Percentiles rank a stretch among this genome's conserved stretches.
These are phyloP conservation scores for Coecobrya sp. DNA, from an alignment of 2,888 invertebrate genomes.

Conservation along the genomic window DNA sequence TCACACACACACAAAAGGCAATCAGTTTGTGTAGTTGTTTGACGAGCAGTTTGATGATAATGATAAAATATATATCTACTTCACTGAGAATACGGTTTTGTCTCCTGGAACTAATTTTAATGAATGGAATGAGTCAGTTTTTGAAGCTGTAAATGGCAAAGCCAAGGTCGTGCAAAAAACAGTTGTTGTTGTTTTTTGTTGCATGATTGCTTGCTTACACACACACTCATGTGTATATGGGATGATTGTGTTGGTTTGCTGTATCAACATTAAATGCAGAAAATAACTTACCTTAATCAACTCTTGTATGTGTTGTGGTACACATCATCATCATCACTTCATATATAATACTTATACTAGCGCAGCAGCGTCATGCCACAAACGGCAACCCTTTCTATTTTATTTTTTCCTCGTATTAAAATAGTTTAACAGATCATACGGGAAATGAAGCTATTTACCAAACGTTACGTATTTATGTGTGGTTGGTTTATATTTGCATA, in stretches of 20 bases:
- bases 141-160: constrained; percentile 73
- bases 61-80: not conserved
- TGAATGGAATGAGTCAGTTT: constrained; percentile 66
- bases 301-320: not conserved
- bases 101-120: constrained; percentile 82
- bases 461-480: not conserved
- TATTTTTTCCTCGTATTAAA: not conserved
- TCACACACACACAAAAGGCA: not conserved
- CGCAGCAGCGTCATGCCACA: not conserved
- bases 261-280: not conserved
- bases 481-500: not conserved
- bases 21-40: constrained; percentile 40
- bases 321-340: not conserved
- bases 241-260: not conserved
- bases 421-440: constrained; percentile 54
- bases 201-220: not conserved
- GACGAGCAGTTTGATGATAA: not conserved
- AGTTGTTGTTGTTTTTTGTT: constrained; percentile 55
- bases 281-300: not conserved
- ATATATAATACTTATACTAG: not conserved
- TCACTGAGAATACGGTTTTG: constrained; percentile 48
- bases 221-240: not conserved
- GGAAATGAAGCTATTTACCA: constrained; percentile 67
- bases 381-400: constrained; percentile 19
- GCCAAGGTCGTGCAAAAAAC: constrained; percentile 77